Conservation (phyloP, 2,888 invertebrate genomes). For the Hypomecis punctinalis region DNA sequence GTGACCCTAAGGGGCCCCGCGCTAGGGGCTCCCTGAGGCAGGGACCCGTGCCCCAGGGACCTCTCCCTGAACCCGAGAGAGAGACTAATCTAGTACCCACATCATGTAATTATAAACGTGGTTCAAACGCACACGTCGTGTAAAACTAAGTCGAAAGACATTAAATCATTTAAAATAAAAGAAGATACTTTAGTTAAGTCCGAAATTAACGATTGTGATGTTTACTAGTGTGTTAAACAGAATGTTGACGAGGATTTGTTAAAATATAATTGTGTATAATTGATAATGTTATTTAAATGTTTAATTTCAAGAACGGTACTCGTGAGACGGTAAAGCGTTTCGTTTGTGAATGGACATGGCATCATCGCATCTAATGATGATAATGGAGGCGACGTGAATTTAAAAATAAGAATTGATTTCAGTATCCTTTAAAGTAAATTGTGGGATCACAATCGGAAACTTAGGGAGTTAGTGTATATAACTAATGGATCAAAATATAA, state of each 20-base stretch:
- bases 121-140: constrained; percentile 80
- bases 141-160: constrained; percentile 71
- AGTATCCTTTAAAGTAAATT: constrained; percentile 69
- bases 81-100: constrained; percentile 63
- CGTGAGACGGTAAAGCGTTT: constrained; percentile 23
- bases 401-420: constrained; percentile 45
- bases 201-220: constrained; percentile 81
- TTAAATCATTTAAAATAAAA: constrained; percentile 64
- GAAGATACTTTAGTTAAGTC: constrained; percentile 69
- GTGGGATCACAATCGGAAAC: constrained; percentile 73
- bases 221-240: constrained; percentile 64
- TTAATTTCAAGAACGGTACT: constrained; percentile 36
- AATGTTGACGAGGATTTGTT: constrained; percentile 77
- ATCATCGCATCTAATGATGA: constrained; percentile 26
- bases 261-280: constrained; percentile 61
- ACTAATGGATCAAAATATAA: constrained; percentile 64
- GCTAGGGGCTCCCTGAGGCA: constrained; percentile 37
- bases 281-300: constrained; percentile 43
- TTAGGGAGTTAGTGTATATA: constrained; percentile 71
- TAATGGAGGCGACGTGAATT: constrained; percentile 17
- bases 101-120: constrained; percentile 59
- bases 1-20: constrained; percentile 72
- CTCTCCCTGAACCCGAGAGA: constrained; percentile 63
- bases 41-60: constrained; percentile 31
- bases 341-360: constrained; percentile 36